Evolutionary conservation across 30 jellyfish, hydroid and myxozoan species (phyloP).

Genomic region (Aurelia coerulea): DNA sequence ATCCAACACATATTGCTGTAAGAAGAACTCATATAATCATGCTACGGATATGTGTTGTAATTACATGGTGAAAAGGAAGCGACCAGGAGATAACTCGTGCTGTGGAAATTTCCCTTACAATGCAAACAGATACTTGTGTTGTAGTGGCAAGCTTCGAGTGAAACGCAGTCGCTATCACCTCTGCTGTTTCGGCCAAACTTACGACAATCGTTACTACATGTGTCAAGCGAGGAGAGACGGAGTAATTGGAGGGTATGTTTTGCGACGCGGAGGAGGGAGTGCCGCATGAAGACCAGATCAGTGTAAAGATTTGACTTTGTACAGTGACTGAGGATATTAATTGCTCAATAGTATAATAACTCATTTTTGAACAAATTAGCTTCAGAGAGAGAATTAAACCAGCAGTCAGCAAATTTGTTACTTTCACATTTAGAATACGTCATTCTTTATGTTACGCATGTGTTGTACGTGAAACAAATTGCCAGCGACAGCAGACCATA

Average conservation of each 20-base stretch:
- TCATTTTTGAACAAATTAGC: too few relatives aligned
- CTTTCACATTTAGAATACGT: too few relatives aligned
- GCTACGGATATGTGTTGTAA: conserved; percentile 35
- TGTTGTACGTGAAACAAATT: too few relatives aligned
- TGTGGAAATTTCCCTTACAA: conserved; percentile 47
- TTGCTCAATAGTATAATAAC: too few relatives aligned
- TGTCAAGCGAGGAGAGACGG: conserved; percentile 21
- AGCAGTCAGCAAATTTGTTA: too few relatives aligned
- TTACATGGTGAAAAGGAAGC: not conserved
- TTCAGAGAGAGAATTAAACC: too few relatives aligned
- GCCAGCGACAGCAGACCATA: too few relatives aligned
- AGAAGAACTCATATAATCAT: conserved; percentile 5
- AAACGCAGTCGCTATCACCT: conserved; percentile 18
- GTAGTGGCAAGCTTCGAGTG: conserved; percentile 50
- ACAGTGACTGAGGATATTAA: too few relatives aligned
- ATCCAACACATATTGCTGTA: conserved; percentile 42
- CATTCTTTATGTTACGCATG: too few relatives aligned
- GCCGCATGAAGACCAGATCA: not conserved
- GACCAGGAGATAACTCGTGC: conserved; percentile 18
- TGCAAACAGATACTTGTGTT: conserved; percentile 39
- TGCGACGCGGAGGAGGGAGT: conserved; percentile 59
- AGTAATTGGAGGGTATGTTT: conserved; percentile 34
- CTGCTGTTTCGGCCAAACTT: conserved; percentile 60
- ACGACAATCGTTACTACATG: conserved; percentile 69
- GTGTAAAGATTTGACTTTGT: too few relatives aligned